A percentile compares a stretch with the other conserved stretches of the same genome.
Evolutionary conservation across 2,797 vertebrate species (phyloP).

Genomic region (Cygnus olor): DNA sequence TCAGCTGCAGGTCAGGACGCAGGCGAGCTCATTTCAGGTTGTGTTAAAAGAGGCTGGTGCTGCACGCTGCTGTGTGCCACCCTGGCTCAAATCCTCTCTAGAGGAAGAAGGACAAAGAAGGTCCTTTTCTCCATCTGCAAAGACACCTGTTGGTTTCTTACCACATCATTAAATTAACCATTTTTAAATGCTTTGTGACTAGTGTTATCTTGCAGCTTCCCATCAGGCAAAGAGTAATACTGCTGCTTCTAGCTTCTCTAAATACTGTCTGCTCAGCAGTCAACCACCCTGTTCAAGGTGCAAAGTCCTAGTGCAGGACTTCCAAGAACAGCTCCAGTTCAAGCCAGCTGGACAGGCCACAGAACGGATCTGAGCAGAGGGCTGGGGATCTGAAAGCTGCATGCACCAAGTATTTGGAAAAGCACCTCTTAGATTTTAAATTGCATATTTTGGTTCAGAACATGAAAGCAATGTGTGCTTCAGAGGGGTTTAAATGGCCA

Average conservation of each 20-base stretch:
- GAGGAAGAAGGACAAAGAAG: neutral
- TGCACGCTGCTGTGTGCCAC: neutral
- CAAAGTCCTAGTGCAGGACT: neutral
- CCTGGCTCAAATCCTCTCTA: neutral
- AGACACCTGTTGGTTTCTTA: slow-evolving; percentile 18
- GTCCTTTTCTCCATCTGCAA: neutral
- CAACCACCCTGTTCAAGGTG: neutral
- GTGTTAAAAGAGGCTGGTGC: neutral
- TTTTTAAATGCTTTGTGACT: slow-evolving; percentile 64
- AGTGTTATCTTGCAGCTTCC: slow-evolving; percentile 66
- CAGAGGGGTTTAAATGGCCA: slow-evolving; percentile 59
- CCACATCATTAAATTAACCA: slow-evolving; percentile 14
- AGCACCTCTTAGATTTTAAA: slow-evolving; percentile 71
- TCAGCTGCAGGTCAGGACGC: neutral
- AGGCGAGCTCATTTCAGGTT: neutral
- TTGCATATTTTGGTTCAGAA: slow-evolving; percentile 80
- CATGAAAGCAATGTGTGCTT: slow-evolving; percentile 70
- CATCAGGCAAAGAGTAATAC: slow-evolving; percentile 15
- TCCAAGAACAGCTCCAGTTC: slow-evolving; percentile 9
- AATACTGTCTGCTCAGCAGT: slow-evolving; percentile 7
- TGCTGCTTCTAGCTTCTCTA: slow-evolving; percentile 30
- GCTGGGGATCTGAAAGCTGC: slow-evolving; percentile 52
- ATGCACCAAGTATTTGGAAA: slow-evolving; percentile 74
- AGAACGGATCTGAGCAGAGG: neutral
- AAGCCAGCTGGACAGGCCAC: neutral